Evolutionary conservation across 2,888 invertebrate genomes (phyloP).

Genomic region (Drosophila paranaensis): DNA sequence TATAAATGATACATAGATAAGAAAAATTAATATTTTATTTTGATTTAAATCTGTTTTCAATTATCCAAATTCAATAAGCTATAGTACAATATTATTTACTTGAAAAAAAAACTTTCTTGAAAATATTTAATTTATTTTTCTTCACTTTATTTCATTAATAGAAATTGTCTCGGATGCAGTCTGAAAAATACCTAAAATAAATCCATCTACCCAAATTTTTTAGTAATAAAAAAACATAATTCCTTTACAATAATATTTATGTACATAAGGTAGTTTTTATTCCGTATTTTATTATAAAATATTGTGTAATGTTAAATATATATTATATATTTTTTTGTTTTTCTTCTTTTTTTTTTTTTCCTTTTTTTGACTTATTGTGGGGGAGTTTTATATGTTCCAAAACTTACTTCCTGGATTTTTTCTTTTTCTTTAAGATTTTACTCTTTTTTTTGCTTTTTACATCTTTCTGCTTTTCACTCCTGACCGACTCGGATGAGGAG

Average conservation of each 20-base stretch:
- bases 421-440: constrained; percentile 79
- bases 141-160: not conserved
- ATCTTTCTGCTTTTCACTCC: constrained; percentile 91
- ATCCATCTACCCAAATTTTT: not conserved
- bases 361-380: not conserved
- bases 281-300: constrained; percentile 16
- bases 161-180: not conserved
- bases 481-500: constrained; percentile 83
- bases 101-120: no score
- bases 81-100: no score
- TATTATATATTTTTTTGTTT: constrained; percentile 7
- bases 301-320: constrained; percentile 23
- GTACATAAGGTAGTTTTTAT: constrained; percentile 25
- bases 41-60: no score
- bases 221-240: not conserved
- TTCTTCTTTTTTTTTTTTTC: constrained; percentile 11
- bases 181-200: not conserved
- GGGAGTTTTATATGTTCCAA: constrained; percentile 19
- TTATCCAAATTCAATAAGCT: no score
- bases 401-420: constrained; percentile 69
- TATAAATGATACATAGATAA: no score
- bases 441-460: constrained; percentile 83
- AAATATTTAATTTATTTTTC: not conserved
- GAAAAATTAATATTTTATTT: no score
- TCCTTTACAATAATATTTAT: constrained; percentile 10